Evolutionary conservation across 92 coral and sea anemone genomes (phyloP), one percentile per base, ranked within the genome.

Genomic region (Paramuricea clavata): DNA sequence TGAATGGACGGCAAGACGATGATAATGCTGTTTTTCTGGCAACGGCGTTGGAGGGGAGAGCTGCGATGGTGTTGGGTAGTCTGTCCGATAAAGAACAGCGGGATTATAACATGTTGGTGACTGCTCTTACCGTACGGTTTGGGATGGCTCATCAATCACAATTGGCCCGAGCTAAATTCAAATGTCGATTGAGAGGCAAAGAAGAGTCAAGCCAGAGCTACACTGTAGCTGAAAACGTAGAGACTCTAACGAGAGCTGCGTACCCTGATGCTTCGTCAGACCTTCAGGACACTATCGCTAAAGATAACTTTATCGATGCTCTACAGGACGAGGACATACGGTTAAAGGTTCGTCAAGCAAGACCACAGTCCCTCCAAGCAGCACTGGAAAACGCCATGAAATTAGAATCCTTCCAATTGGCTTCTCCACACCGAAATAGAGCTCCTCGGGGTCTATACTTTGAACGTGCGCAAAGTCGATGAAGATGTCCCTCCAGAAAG

Each of bases 71-170:
- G 19, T 47, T 69, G 43, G 43, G 76, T 34, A 69, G 17, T 39
- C 76, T 69, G 76, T 12, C 44, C 6, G 43, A 54, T 33, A 52
- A 42, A 22, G 77, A 72, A 28, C 72, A 31, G 26, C 36, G 19
- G 19, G 69, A 83, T 83, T 72, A 49, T 17, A 69, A 69, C 19
- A 0, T 16, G 74, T 35, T 26, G 36, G 74, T 68, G 74, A 30
- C 74, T 15, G 74, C 74, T 15, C 26, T 85, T 4, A 81, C 67
- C 2, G 25, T 72, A 8, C 23, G 84, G 2, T 85, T 85, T 39
- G 89, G 89, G 17, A 60, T 74, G 0, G 26, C 78, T 21, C 89
- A 85, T 32, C 89, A 76, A 49, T 74, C 84, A 2, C 85, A 86
- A 44, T 67, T 86, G 89, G 69, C 69, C 19, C n/a, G 83, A 16